Base-by-base conservation (phyloP, 2,888 invertebrate genomes). In the Trichopria drosophilae region DNA sequence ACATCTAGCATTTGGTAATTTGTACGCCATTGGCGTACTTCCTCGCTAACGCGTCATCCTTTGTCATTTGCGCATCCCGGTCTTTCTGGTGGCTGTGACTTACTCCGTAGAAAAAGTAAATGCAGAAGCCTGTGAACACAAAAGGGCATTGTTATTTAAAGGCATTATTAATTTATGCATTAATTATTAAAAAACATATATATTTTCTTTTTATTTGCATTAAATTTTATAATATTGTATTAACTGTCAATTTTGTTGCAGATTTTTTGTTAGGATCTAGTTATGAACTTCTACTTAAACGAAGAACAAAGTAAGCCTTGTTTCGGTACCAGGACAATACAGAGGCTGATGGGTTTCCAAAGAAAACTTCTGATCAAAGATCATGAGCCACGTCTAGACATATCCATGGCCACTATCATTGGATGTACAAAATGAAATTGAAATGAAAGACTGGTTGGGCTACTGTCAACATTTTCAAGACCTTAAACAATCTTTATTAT, bases 41-140 rank as follows among this genome's bases (percentile, higher is more conserved):
- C 37, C 61, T 54, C 19, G 62, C 59, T 18, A 66, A 42, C 16
- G 57, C 62, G 20, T 69, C 58, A 3, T 55, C 61, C 40, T 63
- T 58, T 15, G 34, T 18, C 15, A 44, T 19, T 34, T 53, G 31
- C 43, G 65, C 65, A 31, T 73, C 63, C 31, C 64, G 64, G 52
- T 68, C 65, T n/a, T 82, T 80, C 63, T 88, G 84, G 1, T 80
- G 77, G 48, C 93, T 93, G 70, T 93, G 80, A 29, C 81, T 77
- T 48, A 94, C 83, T 34, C 94, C 93, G 69, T 95, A 95, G 55
- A 79, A 73, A 74, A 94, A 90, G 76, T 95, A 95, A 66, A 95
- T 91, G 2, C 84, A 64, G 67, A 92, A 87, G 41, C 92, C 91
- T 90, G 76, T 4, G 76, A 76, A 43, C 35, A 48, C 39, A 34